These are phyloP conservation scores for Lontra canadensis DNA, from an alignment of 2,113 vertebrate species.

Conservation along the genomic window DNA sequence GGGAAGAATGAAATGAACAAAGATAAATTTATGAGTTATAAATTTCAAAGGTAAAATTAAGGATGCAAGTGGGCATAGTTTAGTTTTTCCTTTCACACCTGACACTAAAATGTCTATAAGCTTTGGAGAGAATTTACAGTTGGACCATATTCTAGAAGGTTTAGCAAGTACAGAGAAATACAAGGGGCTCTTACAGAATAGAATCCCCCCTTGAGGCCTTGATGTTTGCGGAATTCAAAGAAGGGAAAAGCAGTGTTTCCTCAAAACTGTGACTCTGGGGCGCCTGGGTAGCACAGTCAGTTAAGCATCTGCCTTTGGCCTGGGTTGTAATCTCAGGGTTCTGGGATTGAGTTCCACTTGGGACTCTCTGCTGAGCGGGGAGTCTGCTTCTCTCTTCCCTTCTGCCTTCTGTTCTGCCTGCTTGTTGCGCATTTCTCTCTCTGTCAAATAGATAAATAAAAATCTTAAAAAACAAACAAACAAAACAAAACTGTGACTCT, in stretches of 20 bases:
- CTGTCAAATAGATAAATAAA: no score
- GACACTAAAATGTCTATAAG: background rate
- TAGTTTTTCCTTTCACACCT: background rate
- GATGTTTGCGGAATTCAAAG: background rate
- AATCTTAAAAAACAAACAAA: no score
- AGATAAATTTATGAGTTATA: background rate
- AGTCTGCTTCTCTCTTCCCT: no score
- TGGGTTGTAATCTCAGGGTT: no score
- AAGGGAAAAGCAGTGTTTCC: background rate
- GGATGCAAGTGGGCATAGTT: background rate
- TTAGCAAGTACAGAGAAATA: background rate
- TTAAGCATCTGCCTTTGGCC: no score
- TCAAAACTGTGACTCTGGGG: background rate
- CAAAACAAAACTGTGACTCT: no score
- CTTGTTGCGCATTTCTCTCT: no score
- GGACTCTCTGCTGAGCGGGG: no score
- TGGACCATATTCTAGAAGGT: background rate
- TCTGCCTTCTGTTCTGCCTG: no score
- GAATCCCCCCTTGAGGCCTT: background rate
- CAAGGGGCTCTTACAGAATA: background rate
- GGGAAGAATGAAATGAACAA: background rate
- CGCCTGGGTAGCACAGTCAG: no score
- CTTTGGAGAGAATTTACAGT: background rate
- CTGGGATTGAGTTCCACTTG: no score
- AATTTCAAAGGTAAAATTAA: slow-evolving; percentile 22